Evolutionary conservation across 2,797 vertebrate species (phyloP).

Genomic region (Pogoniulus pusillus): DNA sequence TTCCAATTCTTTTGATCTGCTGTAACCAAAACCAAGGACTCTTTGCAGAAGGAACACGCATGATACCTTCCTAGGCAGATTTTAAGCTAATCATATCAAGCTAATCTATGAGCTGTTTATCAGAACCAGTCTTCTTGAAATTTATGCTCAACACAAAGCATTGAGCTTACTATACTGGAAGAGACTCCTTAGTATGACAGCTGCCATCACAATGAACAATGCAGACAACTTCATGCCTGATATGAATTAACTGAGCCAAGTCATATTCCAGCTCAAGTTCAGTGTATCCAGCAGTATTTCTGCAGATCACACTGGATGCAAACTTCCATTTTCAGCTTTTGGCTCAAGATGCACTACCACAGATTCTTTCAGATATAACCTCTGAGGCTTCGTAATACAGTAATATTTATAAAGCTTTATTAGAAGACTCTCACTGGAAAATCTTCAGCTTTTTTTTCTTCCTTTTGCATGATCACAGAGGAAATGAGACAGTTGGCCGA

Average conservation of each 20-base stretch:
- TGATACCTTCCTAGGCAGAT: not conserved
- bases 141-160: not conserved
- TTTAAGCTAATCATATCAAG: not conserved
- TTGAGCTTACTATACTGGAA: not conserved
- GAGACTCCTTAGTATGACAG: not conserved
- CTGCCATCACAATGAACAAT: not conserved
- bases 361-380: not conserved
- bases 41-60: not conserved
- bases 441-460: not conserved
- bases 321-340: not conserved
- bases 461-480: not conserved
- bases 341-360: not conserved
- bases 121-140: conserved; percentile 13
- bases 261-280: not conserved
- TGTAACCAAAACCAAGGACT: not conserved
- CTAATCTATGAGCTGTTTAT: not conserved
- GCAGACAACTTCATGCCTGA: not conserved
- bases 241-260: not conserved
- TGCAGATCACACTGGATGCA: not conserved
- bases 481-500: not conserved
- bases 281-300: not conserved
- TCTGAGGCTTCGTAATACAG: not conserved
- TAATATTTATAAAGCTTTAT: not conserved
- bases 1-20: not conserved
- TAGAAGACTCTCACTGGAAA: not conserved